Evolutionary conservation across 2,797 vertebrate species (phyloP).

Genomic region (Acipenser ruthenus): DNA sequence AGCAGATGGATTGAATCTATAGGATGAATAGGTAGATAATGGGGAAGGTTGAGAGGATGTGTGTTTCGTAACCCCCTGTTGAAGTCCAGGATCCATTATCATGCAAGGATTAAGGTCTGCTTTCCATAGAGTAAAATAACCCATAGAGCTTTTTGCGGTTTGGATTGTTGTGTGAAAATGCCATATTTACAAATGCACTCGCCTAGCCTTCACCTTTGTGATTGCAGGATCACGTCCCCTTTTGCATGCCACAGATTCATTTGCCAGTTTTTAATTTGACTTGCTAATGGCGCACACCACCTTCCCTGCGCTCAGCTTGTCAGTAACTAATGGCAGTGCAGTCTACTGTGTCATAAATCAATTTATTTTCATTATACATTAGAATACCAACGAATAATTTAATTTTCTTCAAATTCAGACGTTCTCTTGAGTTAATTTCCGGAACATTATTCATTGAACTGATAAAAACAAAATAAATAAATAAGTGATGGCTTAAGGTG

Average conservation of each 20-base stretch:
- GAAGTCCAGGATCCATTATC: too few relatives aligned
- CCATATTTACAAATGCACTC: too few relatives aligned
- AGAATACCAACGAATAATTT: conserved; percentile 1
- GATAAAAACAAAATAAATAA: not conserved
- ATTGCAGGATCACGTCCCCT: not conserved
- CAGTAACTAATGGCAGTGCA: conserved; percentile 1
- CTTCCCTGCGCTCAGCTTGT: not conserved
- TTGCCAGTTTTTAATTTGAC: not conserved
- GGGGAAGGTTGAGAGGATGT: too few relatives aligned
- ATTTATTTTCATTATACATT: conserved; percentile 1
- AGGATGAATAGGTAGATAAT: too few relatives aligned
- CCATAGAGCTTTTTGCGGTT: too few relatives aligned
- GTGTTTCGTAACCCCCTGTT: too few relatives aligned
- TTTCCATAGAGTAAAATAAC: too few relatives aligned
- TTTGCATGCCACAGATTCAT: not conserved
- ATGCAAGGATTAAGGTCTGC: too few relatives aligned
- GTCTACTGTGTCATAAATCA: not conserved
- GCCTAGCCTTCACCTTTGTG: not conserved
- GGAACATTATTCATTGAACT: conserved; percentile 3
- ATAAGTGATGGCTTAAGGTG: not conserved
- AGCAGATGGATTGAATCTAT: too few relatives aligned
- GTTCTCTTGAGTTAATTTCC: not conserved
- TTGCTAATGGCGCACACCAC: not conserved
- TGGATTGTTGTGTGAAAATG: too few relatives aligned
- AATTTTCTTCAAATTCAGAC: not conserved